A percentile compares a stretch with the other conserved stretches of the same genome.
phyloP scores from a whole-genome alignment of 2,113 vertebrate species.

The Cyprinodon variegatus region DNA sequence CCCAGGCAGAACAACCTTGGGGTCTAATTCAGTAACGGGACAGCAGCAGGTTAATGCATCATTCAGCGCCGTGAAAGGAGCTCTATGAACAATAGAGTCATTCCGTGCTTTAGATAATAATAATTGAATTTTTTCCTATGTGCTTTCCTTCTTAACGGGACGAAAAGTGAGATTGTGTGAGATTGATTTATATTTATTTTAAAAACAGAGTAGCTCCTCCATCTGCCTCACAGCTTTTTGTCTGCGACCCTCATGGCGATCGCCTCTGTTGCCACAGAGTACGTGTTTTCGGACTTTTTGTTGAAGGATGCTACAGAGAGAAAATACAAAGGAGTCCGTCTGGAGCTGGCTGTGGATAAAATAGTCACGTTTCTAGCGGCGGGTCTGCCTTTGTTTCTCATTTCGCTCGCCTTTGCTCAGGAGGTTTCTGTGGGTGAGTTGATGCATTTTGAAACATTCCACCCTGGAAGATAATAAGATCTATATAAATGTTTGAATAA shows the following conservation, averaged over 20 bases:
- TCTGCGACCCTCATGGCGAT: slow-evolving; percentile 85
- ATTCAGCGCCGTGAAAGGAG: slow-evolving; percentile 3
- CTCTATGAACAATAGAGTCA: slow-evolving; percentile 13
- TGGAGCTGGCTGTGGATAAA: slow-evolving; percentile 92
- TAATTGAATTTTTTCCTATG: neutral
- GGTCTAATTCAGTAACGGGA: slow-evolving; percentile 22
- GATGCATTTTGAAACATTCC: neutral
- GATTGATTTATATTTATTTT: neutral
- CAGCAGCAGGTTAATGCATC: slow-evolving; percentile 31
- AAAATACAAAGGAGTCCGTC: slow-evolving; percentile 89
- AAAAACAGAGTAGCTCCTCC: neutral
- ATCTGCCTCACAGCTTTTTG: slow-evolving; percentile 36
- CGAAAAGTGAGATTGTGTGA: neutral
- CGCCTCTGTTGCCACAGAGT: slow-evolving; percentile 92
- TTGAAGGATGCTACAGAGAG: slow-evolving; percentile 88
- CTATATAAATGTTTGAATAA: neutral
- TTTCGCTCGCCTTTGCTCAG: slow-evolving; percentile 95
- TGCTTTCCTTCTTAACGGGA: neutral
- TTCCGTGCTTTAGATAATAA: neutral
- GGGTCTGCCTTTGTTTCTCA: slow-evolving; percentile 92
- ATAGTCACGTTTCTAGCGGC: slow-evolving; percentile 90
- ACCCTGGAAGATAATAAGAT: neutral
- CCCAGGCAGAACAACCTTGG: neutral
- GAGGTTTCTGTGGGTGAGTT: slow-evolving; percentile 92
- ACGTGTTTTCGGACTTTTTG: slow-evolving; percentile 95